phyloP scores from a whole-genome alignment of 2,888 invertebrate species.

The Synanthedon tipuliformis region DNA sequence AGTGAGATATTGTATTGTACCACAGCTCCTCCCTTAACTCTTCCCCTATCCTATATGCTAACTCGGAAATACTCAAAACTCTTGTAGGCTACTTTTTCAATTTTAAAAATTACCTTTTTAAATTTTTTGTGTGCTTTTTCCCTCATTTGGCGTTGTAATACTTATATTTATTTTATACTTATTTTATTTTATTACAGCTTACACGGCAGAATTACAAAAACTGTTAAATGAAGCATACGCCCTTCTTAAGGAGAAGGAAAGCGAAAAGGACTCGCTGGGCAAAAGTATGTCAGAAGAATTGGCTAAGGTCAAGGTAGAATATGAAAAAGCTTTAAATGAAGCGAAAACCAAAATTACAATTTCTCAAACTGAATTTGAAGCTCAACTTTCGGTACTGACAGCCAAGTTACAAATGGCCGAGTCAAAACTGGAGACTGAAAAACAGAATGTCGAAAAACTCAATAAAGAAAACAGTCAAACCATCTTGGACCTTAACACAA shows the following conservation, averaged over 20 bases:
- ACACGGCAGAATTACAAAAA: constrained; percentile 62
- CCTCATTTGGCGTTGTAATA: too few species aligned
- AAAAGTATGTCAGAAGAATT: constrained; percentile 65
- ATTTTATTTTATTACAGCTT: constrained; percentile 32
- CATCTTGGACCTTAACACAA: constrained; percentile 57
- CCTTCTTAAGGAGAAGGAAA: constrained; percentile 62
- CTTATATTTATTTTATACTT: too few species aligned
- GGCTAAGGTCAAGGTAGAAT: constrained; percentile 53
- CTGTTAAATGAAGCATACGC: constrained; percentile 64
- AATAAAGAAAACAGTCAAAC: constrained; percentile 61
- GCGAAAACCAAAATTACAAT: constrained; percentile 76
- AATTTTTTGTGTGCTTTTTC: too few species aligned
- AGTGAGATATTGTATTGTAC: constrained; percentile 22
- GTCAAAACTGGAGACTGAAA: constrained; percentile 57
- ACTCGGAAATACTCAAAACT: background rate
- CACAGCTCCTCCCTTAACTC: background rate
- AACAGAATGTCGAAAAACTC: constrained; percentile 55
- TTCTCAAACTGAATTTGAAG: constrained; percentile 72
- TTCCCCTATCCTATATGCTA: too few species aligned
- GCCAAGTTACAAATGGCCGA: constrained; percentile 65
- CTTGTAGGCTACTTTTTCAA: background rate
- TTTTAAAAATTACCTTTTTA: too few species aligned
- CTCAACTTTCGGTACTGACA: constrained; percentile 66
- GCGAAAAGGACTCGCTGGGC: constrained; percentile 59
- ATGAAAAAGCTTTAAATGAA: constrained; percentile 61